phyloP scores from a whole-genome alignment of 2,797 vertebrate genomes.

The Coregonus suidteri region DNA sequence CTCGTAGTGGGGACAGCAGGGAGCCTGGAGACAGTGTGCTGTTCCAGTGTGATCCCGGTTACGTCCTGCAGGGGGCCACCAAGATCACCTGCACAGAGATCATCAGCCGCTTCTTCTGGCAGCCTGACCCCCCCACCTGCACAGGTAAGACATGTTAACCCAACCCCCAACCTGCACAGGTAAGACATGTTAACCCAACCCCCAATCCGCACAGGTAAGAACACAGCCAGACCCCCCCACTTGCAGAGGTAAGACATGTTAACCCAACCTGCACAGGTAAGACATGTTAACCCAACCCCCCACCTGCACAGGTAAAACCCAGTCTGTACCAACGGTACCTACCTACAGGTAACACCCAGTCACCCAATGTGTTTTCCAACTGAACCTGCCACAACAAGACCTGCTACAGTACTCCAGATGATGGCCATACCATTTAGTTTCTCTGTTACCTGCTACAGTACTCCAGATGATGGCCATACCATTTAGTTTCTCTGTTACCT shows the following conservation, averaged over 20 bases:
- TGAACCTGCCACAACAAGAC: too few species aligned
- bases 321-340: too few species aligned
- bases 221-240: too few species aligned
- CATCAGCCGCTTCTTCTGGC: constrained; percentile 97
- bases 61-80: constrained; percentile 85
- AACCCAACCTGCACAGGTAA: not conserved
- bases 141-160: constrained; percentile 50
- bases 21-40: constrained; percentile 90
- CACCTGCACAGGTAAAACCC: not conserved
- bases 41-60: constrained; percentile 96
- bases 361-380: too few species aligned
- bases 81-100: constrained; percentile 94
- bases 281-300: constrained; percentile 51
- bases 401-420: too few species aligned
- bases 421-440: too few species aligned
- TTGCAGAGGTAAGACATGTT: not conserved
- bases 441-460: too few species aligned
- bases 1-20: constrained; percentile 89
- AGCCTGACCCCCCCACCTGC: constrained; percentile 94
- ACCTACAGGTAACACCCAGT: too few species aligned
- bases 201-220: too few species aligned
- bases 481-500: too few species aligned
- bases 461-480: too few species aligned
- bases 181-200: not conserved
- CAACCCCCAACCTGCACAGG: too few species aligned